These are phyloP conservation scores for Eulacestoma nigropectus DNA, from an alignment of 2,113 vertebrate species.

Conservation along the genomic window DNA sequence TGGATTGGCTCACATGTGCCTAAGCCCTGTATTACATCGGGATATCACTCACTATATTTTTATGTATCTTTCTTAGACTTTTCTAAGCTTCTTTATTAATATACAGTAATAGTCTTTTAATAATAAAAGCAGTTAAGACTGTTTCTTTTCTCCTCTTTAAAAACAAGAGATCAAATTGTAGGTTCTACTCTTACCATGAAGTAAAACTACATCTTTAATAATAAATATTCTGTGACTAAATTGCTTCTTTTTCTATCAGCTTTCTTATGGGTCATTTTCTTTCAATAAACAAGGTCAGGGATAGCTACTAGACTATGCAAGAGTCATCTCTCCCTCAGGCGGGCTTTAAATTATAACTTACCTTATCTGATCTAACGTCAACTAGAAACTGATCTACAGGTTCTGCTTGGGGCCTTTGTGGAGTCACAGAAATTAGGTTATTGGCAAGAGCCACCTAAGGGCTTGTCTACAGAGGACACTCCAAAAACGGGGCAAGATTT, in stretches of 20 bases:
- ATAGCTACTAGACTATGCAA: background rate
- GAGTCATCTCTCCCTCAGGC: background rate
- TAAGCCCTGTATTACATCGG: background rate
- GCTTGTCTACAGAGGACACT: background rate
- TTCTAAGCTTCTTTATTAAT: background rate
- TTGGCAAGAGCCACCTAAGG: background rate
- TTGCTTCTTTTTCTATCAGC: background rate
- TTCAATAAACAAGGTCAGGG: background rate
- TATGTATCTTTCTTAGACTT: background rate
- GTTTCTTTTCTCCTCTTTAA: background rate
- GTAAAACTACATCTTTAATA: background rate
- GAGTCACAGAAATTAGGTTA: background rate
- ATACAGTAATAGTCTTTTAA: background rate
- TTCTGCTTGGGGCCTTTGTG: background rate
- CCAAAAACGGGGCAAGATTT: background rate
- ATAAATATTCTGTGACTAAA: background rate
- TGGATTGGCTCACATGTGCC: background rate
- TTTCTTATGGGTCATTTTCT: background rate
- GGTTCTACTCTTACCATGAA: background rate
- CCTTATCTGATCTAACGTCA: slow-evolving; percentile 5
- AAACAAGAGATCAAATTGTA: background rate
- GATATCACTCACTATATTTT: background rate
- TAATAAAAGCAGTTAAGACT: background rate
- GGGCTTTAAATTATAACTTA: background rate
- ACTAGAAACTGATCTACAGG: background rate